phyloP scores from a whole-genome alignment of 2,113 vertebrate genomes.

The Sorex araneus region DNA sequence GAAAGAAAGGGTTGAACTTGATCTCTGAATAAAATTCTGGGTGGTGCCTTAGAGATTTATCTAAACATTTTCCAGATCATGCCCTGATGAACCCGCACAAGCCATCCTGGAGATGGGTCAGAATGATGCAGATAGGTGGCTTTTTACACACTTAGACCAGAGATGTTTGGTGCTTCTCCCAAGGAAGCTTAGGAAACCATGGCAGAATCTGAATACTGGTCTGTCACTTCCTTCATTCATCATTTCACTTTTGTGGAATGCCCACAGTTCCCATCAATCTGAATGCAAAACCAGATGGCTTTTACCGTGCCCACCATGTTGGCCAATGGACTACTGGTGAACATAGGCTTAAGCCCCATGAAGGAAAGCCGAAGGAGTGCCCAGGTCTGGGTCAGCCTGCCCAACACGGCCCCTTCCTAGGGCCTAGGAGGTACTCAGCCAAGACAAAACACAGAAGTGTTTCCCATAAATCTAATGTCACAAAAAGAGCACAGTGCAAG shows the following conservation, averaged over 20 bases:
- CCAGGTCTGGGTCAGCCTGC: neutral
- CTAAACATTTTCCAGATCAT: neutral
- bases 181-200: neutral
- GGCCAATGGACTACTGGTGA: neutral
- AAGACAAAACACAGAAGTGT: neutral
- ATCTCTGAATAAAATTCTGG: slow-evolving; percentile 36
- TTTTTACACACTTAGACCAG: neutral
- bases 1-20: slow-evolving; percentile 52
- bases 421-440: neutral
- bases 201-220: neutral
- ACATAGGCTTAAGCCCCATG: fast-evolving
- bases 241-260: neutral
- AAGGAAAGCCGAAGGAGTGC: neutral
- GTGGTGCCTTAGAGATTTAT: neutral
- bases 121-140: neutral
- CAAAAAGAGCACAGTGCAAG: neutral
- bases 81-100: neutral
- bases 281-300: neutral
- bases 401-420: neutral
- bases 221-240: too few relatives aligned
- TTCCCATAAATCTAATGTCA: neutral
- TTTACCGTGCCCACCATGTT: fast-evolving
- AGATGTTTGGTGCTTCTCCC: neutral
- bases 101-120: neutral
- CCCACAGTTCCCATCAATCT: neutral